Conservation (phyloP, 2,113 vertebrate genomes). For the Corydoras sp. region DNA sequence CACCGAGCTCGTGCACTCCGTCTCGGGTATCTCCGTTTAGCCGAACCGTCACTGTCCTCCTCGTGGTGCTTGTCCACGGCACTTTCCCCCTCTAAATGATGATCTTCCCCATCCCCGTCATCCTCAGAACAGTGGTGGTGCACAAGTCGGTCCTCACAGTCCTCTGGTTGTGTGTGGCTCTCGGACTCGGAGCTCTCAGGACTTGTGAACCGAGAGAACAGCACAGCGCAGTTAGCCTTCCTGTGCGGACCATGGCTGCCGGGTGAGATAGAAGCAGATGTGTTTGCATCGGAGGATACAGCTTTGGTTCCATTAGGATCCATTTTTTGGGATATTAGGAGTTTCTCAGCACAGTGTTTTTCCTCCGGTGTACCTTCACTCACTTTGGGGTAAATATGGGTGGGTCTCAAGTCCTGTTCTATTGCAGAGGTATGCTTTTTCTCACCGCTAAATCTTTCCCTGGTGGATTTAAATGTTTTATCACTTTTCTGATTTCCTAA, state of each 20-base stretch:
- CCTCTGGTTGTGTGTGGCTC: slow-evolving; percentile 55
- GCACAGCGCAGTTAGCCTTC: slow-evolving; percentile 49
- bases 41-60: slow-evolving; percentile 72
- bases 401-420: slow-evolving; percentile 51
- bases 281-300: slow-evolving; percentile 53
- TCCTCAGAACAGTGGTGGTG: slow-evolving; percentile 52
- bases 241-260: slow-evolving; percentile 51
- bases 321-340: slow-evolving; percentile 74
- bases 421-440: slow-evolving; percentile 54
- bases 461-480: slow-evolving; percentile 60
- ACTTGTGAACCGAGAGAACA: slow-evolving; percentile 64
- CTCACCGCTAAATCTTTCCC: slow-evolving; percentile 58
- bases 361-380: slow-evolving; percentile 70
- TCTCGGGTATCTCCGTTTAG: slow-evolving; percentile 90
- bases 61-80: slow-evolving; percentile 80
- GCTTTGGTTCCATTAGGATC: slow-evolving; percentile 68
- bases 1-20: slow-evolving; percentile 92
- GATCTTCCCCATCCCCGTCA: slow-evolving; percentile 58
- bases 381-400: slow-evolving; percentile 56
- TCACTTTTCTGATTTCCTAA: slow-evolving; percentile 63
- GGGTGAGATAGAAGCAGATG: slow-evolving; percentile 55
- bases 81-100: slow-evolving; percentile 53
- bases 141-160: slow-evolving; percentile 46
- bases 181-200: slow-evolving; percentile 69
- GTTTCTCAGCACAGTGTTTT: slow-evolving; percentile 75